Percentiles rank a stretch among this genome's conserved stretches.
Conservation (phyloP, 2,888 invertebrate species). For the Trichogramma dendrolimi region DNA sequence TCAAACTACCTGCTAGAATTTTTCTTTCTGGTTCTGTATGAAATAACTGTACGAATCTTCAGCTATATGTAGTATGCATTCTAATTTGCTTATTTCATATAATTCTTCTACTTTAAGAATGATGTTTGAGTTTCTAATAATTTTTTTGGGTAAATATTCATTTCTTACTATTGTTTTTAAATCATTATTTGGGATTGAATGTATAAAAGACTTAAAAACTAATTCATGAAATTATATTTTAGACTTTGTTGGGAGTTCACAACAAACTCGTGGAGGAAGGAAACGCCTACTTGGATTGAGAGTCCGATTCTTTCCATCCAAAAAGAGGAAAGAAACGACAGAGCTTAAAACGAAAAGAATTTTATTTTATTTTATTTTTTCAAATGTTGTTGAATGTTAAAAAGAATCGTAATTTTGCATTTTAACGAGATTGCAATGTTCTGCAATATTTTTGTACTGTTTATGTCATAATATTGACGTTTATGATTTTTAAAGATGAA, state of each 20-base stretch:
- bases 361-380: conserved; percentile 8
- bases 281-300: conserved; percentile 12
- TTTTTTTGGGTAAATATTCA: too few species aligned
- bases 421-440: conserved; percentile 12
- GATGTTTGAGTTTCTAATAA: too few species aligned
- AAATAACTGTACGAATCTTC: too few species aligned
- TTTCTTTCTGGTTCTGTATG: too few species aligned
- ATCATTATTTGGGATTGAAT: background rate
- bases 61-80: too few species aligned
- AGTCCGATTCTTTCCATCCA: background rate
- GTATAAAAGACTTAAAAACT: conserved; percentile 3
- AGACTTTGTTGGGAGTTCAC: conserved; percentile 55
- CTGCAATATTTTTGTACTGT: conserved; percentile 15
- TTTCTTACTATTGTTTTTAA: too few species aligned
- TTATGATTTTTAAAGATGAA: conserved; percentile 7
- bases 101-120: too few species aligned
- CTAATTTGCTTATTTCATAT: too few species aligned
- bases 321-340: conserved; percentile 2
- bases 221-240: conserved; percentile 42
- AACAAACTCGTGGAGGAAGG: conserved; percentile 51
- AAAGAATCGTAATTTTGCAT: background rate
- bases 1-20: too few species aligned
- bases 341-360: background rate
- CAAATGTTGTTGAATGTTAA: conserved; percentile 11
- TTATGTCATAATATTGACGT: conserved; percentile 8